Evolutionary conservation across 2,888 invertebrate genomes (phyloP).

Genomic region (Netelia virgata): DNA sequence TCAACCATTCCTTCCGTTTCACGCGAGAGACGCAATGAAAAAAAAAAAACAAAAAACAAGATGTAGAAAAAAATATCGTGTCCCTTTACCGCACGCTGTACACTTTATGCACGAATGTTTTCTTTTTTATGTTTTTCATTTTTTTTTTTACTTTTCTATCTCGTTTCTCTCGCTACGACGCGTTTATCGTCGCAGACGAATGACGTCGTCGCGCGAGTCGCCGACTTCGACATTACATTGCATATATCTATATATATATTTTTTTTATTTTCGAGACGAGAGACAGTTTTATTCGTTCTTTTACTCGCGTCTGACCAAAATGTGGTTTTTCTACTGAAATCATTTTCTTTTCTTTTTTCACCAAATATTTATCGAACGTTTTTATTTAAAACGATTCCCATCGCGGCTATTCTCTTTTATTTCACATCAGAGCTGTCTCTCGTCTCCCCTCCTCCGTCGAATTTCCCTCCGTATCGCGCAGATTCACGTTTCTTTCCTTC

Average conservation of each 20-base stretch:
- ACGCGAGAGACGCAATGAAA: neutral
- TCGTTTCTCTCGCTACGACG: neutral
- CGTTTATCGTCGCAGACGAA: conserved; percentile 35
- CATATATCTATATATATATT: conserved; percentile 20
- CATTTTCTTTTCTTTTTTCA: neutral
- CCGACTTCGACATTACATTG: conserved; percentile 55
- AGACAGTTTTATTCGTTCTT: conserved; percentile 31
- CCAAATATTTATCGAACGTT: neutral
- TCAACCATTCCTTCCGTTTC: conserved; percentile 35
- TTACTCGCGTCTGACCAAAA: conserved; percentile 14
- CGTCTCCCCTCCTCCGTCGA: conserved; percentile 52
- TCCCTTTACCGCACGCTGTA: conserved; percentile 37
- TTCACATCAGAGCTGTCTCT: conserved; percentile 39
- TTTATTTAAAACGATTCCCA: neutral
- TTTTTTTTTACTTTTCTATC: neutral
- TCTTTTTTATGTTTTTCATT: neutral
- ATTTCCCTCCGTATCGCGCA: conserved; percentile 50
- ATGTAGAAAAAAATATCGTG: conserved; percentile 6
- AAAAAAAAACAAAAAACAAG: neutral
- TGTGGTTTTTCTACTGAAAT: conserved; percentile 48
- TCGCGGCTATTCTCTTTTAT: neutral
- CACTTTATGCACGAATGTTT: conserved; percentile 32
- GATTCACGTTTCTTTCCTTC: neutral
- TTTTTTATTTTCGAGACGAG: conserved; percentile 45
- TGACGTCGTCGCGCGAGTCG: conserved; percentile 22